These are phyloP conservation scores for Aleiodes testaceus DNA, from an alignment of 2,888 invertebrate species.

Conservation along the genomic window DNA sequence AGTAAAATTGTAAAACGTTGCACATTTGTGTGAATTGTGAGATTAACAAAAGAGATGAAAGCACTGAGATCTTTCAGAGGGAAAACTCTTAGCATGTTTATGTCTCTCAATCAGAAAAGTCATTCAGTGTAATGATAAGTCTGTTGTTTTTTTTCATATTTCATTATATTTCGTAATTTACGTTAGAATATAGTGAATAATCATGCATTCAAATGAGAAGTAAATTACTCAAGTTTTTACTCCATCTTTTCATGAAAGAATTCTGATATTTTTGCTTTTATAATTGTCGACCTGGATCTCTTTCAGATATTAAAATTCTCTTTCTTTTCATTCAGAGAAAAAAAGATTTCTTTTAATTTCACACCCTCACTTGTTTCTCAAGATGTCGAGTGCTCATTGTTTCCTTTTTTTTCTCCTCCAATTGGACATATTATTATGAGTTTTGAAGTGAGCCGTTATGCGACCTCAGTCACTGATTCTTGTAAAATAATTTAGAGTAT, in stretches of 20 bases:
- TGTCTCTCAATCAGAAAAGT: conserved; percentile 14
- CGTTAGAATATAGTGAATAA: background rate
- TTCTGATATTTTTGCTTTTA: conserved; percentile 1
- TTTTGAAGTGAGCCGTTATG: conserved; percentile 47
- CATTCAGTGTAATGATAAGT: background rate
- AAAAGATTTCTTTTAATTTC: conserved; percentile 17
- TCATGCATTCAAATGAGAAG: conserved; percentile 8
- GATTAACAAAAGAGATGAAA: conserved; percentile 3
- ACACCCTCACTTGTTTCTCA: conserved; percentile 42
- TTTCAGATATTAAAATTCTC: conserved; percentile 11
- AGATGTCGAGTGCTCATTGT: conserved; percentile 30
- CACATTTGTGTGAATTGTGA: background rate
- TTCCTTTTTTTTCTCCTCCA: background rate
- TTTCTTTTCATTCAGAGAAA: conserved; percentile 13
- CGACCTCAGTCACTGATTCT: conserved; percentile 37
- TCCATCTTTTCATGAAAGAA: background rate
- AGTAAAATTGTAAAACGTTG: background rate
- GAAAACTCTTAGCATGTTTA: conserved; percentile 9
- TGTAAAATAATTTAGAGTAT: background rate
- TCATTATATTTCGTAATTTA: background rate
- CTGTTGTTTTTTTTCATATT: background rate
- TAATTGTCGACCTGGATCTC: conserved; percentile 7
- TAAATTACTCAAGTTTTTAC: conserved; percentile 3
- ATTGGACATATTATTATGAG: conserved; percentile 35
- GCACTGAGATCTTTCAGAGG: background rate